Conservation (phyloP, 2,797 vertebrate genomes). For the Aplochiton taeniatus region DNA sequence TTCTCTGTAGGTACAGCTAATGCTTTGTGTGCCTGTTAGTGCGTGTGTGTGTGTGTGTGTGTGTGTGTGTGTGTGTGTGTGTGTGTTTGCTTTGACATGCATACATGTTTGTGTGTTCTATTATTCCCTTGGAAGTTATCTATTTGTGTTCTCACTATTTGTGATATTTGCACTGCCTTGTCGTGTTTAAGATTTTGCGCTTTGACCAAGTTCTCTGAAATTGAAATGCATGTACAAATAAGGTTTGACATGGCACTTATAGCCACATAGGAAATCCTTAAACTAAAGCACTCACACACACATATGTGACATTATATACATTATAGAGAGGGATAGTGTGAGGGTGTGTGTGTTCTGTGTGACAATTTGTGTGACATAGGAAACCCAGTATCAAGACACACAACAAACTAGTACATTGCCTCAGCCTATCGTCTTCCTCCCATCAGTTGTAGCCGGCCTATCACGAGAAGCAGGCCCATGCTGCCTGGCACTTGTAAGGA, state of each 20-base stretch:
- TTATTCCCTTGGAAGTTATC: background rate
- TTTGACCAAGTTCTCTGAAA: background rate
- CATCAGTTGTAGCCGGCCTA: too few relatives aligned
- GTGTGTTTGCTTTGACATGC: conserved; percentile 25
- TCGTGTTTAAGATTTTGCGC: conserved; percentile 14
- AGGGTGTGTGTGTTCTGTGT: conserved; percentile 10
- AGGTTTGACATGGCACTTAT: too few relatives aligned
- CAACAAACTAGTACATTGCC: too few relatives aligned
- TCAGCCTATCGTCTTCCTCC: too few relatives aligned
- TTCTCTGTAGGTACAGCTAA: conserved; percentile 81
- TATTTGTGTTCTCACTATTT: background rate
- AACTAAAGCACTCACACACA: too few relatives aligned
- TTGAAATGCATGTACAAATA: background rate
- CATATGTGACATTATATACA: too few relatives aligned
- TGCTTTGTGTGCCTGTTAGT: conserved; percentile 4
- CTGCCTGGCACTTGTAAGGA: too few relatives aligned
- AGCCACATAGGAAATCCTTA: too few relatives aligned
- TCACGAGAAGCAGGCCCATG: too few relatives aligned
- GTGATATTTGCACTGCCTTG: conserved; percentile 5
- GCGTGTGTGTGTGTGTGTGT: conserved; percentile 25
- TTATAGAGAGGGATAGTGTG: too few relatives aligned
- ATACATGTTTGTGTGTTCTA: conserved; percentile 15
- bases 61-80: conserved; percentile 24
- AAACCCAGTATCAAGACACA: too few relatives aligned
- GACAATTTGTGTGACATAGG: background rate